A percentile compares a stretch with the other conserved stretches of the same genome.
These are phyloP conservation scores for Actinostola sp. DNA, from an alignment of 92 coral and sea anemone genomes.

Conservation along the genomic window DNA sequence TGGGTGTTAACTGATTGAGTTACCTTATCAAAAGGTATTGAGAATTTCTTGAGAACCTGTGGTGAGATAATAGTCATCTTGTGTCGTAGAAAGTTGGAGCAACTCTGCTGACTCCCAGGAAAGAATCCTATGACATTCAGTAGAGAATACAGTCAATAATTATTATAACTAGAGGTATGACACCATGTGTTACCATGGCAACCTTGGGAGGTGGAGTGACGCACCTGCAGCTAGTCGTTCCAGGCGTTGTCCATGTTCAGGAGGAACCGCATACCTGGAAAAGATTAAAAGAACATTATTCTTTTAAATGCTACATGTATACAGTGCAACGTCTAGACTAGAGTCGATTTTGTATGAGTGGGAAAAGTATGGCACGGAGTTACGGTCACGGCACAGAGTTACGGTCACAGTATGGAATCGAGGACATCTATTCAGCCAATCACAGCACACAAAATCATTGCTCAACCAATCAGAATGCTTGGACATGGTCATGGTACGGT, in stretches of 20 bases:
- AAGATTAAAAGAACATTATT: background rate
- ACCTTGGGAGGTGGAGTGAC: background rate
- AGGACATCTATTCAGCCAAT: no score
- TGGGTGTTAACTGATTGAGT: no score
- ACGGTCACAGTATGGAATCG: no score
- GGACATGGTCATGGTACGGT: no score
- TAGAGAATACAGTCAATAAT: background rate
- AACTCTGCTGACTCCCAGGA: slow-evolving; percentile 87
- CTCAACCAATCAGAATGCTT: no score
- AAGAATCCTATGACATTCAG: slow-evolving; percentile 71
- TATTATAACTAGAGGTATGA: background rate
- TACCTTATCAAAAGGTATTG: slow-evolving; percentile 96
- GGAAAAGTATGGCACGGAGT: no score
- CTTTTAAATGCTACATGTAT: no score
- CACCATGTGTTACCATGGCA: background rate
- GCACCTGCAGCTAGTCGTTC: slow-evolving; percentile 96
- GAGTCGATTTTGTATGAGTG: no score
- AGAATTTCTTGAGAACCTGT: slow-evolving; percentile 89
- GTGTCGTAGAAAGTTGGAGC: slow-evolving; percentile 89
- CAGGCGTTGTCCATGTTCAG: slow-evolving; percentile 94
- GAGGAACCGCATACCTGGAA: slow-evolving; percentile 94
- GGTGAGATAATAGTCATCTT: slow-evolving; percentile 98
- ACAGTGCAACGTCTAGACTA: no score
- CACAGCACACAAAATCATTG: no score
- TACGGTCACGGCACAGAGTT: no score